These are phyloP conservation scores for Drosophila flavopinicola DNA, from an alignment of 2,888 invertebrate genomes.

Conservation along the genomic window DNA sequence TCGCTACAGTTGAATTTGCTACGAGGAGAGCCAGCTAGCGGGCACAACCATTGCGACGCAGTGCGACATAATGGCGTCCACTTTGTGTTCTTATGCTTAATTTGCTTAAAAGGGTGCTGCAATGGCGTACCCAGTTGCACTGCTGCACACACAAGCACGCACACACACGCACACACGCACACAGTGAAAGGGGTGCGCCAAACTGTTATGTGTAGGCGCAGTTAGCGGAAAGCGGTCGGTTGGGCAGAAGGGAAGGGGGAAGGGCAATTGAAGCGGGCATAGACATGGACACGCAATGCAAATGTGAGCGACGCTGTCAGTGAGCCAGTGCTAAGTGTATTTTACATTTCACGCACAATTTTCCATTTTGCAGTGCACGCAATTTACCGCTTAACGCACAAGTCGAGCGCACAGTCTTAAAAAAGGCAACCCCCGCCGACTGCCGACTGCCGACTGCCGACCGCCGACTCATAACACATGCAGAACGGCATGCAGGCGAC, in stretches of 20 bases:
- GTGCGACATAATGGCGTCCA: slow-evolving; percentile 82
- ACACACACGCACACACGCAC: slow-evolving; percentile 11
- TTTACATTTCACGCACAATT: slow-evolving; percentile 82
- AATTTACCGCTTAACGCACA: slow-evolving; percentile 72
- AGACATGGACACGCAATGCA: slow-evolving; percentile 63
- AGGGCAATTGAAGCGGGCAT: slow-evolving; percentile 37
- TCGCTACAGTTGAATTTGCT: slow-evolving; percentile 36
- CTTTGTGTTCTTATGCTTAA: slow-evolving; percentile 82
- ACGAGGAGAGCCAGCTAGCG: too few species aligned
- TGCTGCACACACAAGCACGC: slow-evolving; percentile 19
- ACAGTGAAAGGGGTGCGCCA: slow-evolving; percentile 37
- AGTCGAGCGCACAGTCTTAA: slow-evolving; percentile 33
- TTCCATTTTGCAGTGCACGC: slow-evolving; percentile 80
- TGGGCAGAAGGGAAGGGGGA: background rate
- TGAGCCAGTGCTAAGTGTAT: slow-evolving; percentile 48
- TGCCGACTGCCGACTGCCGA: background rate
- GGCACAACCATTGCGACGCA: slow-evolving; percentile 46
- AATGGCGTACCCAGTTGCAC: slow-evolving; percentile 38
- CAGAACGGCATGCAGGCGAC: slow-evolving; percentile 69
- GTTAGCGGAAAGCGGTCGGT: background rate
- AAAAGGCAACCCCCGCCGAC: background rate
- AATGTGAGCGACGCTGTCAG: slow-evolving; percentile 32
- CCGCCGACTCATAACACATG: slow-evolving; percentile 65
- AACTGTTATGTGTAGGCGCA: slow-evolving; percentile 54
- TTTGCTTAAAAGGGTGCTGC: slow-evolving; percentile 80